phyloP scores from a whole-genome alignment of 2,113 vertebrate genomes.

The Peromyscus californicus region DNA sequence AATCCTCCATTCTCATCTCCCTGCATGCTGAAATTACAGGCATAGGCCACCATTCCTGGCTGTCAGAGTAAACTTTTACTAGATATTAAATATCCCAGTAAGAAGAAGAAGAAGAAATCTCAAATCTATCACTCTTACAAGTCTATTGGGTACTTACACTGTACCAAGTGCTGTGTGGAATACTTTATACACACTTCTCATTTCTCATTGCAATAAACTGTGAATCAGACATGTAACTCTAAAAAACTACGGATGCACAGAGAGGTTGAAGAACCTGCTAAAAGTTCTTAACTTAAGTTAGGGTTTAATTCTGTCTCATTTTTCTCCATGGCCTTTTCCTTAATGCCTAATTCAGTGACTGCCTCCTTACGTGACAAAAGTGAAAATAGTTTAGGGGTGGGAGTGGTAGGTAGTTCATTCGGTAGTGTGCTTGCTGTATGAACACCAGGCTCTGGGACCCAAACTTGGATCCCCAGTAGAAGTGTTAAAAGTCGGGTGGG shows the following conservation, averaged over 20 bases:
- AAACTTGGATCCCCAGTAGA: too few species aligned
- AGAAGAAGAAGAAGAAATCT: neutral
- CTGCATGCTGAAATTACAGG: neutral
- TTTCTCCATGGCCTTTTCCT: neutral
- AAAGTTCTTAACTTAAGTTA: constrained; percentile 4
- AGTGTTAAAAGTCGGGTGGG: neutral
- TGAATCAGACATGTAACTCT: constrained; percentile 33
- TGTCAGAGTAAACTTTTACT: neutral
- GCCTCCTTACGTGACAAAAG: neutral
- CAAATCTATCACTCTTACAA: constrained; percentile 34
- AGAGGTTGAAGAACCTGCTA: constrained; percentile 46
- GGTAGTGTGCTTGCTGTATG: neutral
- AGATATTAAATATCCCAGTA: constrained; percentile 16
- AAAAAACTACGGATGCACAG: constrained; percentile 24
- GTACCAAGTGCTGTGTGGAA: neutral
- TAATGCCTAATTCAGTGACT: neutral
- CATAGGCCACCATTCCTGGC: neutral
- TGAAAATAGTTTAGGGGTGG: constrained; percentile 27
- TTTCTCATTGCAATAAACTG: neutral
- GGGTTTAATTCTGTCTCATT: constrained; percentile 45
- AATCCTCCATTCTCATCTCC: neutral
- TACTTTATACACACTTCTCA: neutral
- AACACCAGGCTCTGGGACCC: neutral
- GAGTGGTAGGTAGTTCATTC: too few species aligned
- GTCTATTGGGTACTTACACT: constrained; percentile 7